Base-by-base conservation (phyloP, 2,888 invertebrate species). In the Sussaba pulchella region DNA sequence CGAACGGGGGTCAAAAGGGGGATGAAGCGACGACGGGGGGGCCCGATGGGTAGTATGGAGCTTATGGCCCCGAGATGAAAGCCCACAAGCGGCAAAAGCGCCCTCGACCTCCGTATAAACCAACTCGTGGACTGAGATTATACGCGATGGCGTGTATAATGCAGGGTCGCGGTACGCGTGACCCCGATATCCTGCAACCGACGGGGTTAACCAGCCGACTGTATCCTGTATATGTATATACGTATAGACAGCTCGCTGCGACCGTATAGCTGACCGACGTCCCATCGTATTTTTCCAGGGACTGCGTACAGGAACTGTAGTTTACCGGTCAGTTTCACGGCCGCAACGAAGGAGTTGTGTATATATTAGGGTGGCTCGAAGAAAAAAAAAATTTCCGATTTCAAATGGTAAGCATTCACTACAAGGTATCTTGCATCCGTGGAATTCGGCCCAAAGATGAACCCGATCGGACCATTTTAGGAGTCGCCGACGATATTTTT, bases 81-180 rank as follows among this genome's bases (percentile, higher is more conserved):
- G 43, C 10, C 52, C 31, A 26, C 50, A 63, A 63, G 52, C 47
- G 50, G 57, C 66, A 39, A 5, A 6, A 70, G 61, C 41, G 59
- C 82, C 66, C 59, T 78, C 74, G 50, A 61, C 52, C 61, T 64
- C 77, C 80, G 70, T 73, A 66, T 76, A 50, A 61, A 64, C 64
- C 73, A 52, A 71, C 79, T 70, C 75, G 59, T 61, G 73, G 71
- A 54, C 47, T 76, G 70, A 78, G 81, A 87, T 88, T 86, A 86
- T 87, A 85, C 78, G 78, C 76, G 83, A 85, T 84, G 82, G 85
- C 83, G 83, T 87, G 85, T 85, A 88, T 85, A 87, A 88, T 85
- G 83, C 83, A 71, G 81, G 82, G 31, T 80, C 74, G 82, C 50
- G 50, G 52, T 57, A 67, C 72, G 57, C 74, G 64, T 81, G 85